phyloP scores from a whole-genome alignment of 2,888 invertebrate genomes.

The Apeira syringaria region DNA sequence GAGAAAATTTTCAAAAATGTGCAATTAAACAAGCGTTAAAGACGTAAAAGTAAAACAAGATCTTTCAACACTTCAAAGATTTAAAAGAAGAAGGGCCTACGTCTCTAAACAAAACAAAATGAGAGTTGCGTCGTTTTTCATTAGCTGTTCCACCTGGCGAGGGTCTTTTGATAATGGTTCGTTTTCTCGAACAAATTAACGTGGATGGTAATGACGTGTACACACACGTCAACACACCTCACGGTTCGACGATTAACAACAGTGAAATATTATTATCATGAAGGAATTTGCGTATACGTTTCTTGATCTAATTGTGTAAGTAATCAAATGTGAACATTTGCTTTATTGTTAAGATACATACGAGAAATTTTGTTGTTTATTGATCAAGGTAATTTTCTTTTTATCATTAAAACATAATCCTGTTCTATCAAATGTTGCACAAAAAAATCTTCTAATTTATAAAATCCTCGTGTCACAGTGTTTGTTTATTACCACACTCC shows the following conservation, averaged over 20 bases:
- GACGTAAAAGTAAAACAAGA: too few species aligned
- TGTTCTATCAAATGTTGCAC: too few species aligned
- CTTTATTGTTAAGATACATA: too few species aligned
- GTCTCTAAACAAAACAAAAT: neutral
- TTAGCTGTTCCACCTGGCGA: neutral
- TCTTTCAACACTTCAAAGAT: neutral
- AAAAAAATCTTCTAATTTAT: too few species aligned
- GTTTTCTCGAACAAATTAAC: slow-evolving; percentile 36
- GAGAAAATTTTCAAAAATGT: too few species aligned
- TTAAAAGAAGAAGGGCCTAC: neutral
- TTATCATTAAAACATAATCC: too few species aligned
- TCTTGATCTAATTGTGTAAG: neutral
- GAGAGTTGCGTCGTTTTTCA: neutral
- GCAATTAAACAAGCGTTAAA: too few species aligned
- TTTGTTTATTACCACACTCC: too few species aligned
- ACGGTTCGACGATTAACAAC: slow-evolving; percentile 24
- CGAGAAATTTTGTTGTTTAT: too few species aligned
- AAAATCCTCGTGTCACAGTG: too few species aligned
- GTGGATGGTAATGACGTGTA: slow-evolving; percentile 32
- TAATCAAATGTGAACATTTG: too few species aligned
- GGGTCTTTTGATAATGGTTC: slow-evolving; percentile 17
- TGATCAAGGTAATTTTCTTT: too few species aligned
- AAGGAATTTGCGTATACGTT: neutral
- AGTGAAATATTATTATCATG: slow-evolving; percentile 14
- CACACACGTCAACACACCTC: slow-evolving; percentile 19